Evolutionary conservation across 2,113 vertebrate species (phyloP).

Genomic region (Eonycteris spelaea): DNA sequence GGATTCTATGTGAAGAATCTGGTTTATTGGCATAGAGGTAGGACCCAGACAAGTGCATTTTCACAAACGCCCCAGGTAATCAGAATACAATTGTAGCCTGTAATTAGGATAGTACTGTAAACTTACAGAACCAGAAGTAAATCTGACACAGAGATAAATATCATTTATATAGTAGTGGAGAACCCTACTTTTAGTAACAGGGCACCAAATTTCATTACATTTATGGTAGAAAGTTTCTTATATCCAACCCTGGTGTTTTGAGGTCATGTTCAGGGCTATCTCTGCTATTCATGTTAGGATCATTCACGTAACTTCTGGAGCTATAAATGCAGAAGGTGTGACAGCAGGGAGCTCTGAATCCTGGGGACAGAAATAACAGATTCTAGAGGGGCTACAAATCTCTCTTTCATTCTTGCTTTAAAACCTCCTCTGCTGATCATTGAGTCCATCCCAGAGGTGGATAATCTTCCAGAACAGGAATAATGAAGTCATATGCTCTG

Average conservation of each 20-base stretch:
- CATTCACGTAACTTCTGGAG: not conserved
- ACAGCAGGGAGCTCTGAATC: not conserved
- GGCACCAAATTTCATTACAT: not conserved
- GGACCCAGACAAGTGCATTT: not conserved
- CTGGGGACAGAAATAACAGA: not conserved
- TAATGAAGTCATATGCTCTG: not conserved
- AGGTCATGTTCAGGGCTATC: not conserved
- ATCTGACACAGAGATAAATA: not conserved
- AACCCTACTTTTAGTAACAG: not conserved
- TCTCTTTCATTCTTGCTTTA: not conserved
- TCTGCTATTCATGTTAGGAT: not conserved
- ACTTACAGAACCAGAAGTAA: not conserved
- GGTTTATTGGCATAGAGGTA: not conserved
- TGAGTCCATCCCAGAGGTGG: not conserved
- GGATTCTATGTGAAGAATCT: not conserved
- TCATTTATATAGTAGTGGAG: not conserved
- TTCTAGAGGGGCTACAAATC: not conserved
- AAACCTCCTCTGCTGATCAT: not conserved
- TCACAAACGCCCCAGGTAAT: not conserved
- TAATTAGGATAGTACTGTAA: not conserved
- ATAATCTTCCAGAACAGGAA: not conserved
- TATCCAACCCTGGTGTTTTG: not conserved
- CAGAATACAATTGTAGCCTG: not conserved
- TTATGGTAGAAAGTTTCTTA: not conserved
- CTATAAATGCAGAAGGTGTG: not conserved